These are phyloP conservation scores for Pachypeltis micranthus DNA, from an alignment of 1,140 invertebrate species.

Conservation along the genomic window DNA sequence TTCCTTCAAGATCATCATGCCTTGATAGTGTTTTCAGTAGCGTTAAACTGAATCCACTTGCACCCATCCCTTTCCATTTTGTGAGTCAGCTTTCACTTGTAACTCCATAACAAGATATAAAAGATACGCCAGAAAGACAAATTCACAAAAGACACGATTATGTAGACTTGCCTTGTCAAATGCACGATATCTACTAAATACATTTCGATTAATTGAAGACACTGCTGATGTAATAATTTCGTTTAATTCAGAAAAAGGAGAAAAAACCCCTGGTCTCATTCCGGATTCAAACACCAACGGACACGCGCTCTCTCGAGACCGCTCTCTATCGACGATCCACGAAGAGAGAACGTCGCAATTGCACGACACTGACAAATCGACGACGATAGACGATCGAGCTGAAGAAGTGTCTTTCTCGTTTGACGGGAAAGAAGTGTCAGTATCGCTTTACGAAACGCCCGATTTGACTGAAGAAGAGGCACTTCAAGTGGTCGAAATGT, in stretches of 20 bases:
- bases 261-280: background rate
- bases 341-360: constrained; percentile 80
- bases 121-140: too few relatives aligned
- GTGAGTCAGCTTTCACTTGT: too few relatives aligned
- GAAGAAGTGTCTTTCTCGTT: constrained; percentile 79
- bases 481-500: constrained; percentile 83
- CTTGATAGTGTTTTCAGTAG: too few relatives aligned
- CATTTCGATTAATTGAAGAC: too few relatives aligned
- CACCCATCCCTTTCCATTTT: too few relatives aligned
- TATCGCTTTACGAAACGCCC: constrained; percentile 80
- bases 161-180: too few relatives aligned
- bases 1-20: too few relatives aligned
- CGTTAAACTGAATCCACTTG: too few relatives aligned
- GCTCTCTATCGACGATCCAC: constrained; percentile 77
- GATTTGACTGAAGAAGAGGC: constrained; percentile 85
- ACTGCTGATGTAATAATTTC: too few relatives aligned
- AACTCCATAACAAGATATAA: too few relatives aligned
- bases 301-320: constrained; percentile 49
- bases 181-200: too few relatives aligned
- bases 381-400: constrained; percentile 59
- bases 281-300: background rate
- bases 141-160: too few relatives aligned
- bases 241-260: constrained; percentile 6
- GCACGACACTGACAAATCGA: constrained; percentile 63
- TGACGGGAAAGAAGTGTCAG: constrained; percentile 80